A percentile compares a stretch with the other conserved stretches of the same genome.
These are phyloP conservation scores for Brienomyrus brachyistius DNA, from an alignment of 2,113 vertebrate species.

Conservation along the genomic window DNA sequence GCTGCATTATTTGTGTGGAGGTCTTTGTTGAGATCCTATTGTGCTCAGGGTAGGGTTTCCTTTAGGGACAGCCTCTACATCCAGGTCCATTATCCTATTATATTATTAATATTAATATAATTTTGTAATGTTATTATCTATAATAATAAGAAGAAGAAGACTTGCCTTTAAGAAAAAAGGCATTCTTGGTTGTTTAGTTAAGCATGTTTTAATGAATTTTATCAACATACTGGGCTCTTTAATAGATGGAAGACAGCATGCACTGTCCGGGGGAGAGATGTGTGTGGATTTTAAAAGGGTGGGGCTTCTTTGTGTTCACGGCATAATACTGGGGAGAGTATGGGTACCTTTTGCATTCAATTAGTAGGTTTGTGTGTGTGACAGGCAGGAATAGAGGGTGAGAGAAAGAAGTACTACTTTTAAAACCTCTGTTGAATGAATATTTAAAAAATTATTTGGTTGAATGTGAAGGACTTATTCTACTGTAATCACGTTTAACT, in stretches of 20 bases:
- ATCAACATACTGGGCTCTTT: neutral
- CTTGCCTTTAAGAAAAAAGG: neutral
- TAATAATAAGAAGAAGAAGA: neutral
- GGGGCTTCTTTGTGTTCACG: slow-evolving; percentile 10
- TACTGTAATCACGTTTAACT: neutral
- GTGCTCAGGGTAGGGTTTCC: neutral
- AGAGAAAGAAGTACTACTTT: neutral
- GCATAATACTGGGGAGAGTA: neutral
- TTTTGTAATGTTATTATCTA: neutral
- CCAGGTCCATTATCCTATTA: neutral
- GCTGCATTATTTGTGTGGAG: neutral
- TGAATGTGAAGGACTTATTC: neutral
- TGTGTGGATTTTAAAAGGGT: neutral
- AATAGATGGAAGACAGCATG: neutral
- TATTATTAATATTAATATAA: neutral
- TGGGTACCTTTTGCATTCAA: neutral
- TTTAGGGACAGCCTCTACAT: neutral
- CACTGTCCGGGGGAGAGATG: neutral
- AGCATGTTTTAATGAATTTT: neutral
- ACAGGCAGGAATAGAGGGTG: neutral
- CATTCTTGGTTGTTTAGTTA: neutral
- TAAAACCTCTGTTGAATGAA: neutral
- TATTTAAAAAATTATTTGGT: neutral
- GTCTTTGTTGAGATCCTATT: neutral
- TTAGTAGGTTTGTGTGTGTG: neutral